Evolutionary conservation across 2,797 vertebrate genomes (phyloP).

Genomic region (Threskiornis aethiopicus): DNA sequence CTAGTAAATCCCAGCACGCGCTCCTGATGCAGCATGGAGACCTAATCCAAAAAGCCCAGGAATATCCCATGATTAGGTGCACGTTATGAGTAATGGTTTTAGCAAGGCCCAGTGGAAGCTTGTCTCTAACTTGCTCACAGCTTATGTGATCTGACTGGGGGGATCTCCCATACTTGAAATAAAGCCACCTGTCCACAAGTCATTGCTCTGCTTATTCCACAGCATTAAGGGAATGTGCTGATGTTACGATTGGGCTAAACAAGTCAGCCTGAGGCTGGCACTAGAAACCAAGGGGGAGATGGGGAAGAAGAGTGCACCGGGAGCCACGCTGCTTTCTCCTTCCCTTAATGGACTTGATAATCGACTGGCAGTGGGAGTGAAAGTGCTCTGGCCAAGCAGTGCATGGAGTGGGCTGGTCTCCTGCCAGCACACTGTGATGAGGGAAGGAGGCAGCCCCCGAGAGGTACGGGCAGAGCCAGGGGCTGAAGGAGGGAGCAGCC

Average conservation of each 20-base stretch:
- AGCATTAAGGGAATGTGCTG: not conserved
- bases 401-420: not conserved
- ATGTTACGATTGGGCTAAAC: not conserved
- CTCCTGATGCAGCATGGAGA: not conserved
- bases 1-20: not conserved
- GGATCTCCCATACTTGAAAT: not conserved
- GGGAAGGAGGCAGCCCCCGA: not conserved
- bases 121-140: not conserved
- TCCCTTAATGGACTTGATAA: not conserved
- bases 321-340: not conserved
- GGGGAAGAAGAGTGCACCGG: not conserved
- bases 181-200: not conserved
- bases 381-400: not conserved
- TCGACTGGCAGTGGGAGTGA: not conserved
- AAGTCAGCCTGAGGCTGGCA: not conserved
- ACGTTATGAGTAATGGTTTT: not conserved
- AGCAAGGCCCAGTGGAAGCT: not conserved
- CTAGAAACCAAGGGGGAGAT: not conserved
- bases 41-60: conserved; percentile 27
- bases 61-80: not conserved
- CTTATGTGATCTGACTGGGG: not conserved
- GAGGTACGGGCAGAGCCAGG: not conserved
- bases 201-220: not conserved
- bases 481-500: not conserved
- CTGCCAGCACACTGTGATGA: not conserved